Percentiles rank a stretch among this genome's conserved stretches.
Conservation (phyloP, 2,113 vertebrate species). For the Puma concolor region DNA sequence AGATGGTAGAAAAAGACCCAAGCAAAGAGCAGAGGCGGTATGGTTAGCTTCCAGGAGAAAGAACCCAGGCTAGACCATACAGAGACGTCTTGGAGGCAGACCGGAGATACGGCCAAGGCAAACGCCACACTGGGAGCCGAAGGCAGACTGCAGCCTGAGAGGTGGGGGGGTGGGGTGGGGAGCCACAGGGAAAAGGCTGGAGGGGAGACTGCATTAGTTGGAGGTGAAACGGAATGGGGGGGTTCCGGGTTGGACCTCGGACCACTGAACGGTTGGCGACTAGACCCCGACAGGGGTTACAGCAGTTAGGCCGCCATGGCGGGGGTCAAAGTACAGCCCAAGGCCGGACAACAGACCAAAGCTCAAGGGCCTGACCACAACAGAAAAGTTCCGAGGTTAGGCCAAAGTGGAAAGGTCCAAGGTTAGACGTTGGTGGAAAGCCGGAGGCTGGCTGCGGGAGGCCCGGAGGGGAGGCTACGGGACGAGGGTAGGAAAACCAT, state of each 20-base stretch:
- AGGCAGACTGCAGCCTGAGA: rapidly evolving
- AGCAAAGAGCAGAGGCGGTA: background rate
- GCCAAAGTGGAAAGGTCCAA: background rate
- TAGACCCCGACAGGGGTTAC: rapidly evolving
- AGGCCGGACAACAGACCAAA: rapidly evolving
- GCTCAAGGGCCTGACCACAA: background rate
- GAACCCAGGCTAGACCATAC: background rate
- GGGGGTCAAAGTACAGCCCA: background rate
- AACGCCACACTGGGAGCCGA: rapidly evolving
- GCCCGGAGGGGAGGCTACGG: background rate
- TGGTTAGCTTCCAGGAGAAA: background rate
- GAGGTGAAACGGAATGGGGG: background rate
- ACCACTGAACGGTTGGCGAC: background rate
- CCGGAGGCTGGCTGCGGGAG: background rate
- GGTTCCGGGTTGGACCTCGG: background rate
- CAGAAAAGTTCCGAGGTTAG: background rate
- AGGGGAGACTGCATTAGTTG: background rate
- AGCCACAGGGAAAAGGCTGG: background rate
- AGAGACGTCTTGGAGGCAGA: background rate
- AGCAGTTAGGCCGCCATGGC: background rate
- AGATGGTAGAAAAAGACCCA: background rate
- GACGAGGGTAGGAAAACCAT: background rate
- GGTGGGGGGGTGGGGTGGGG: rapidly evolving
- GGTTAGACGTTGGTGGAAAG: background rate
- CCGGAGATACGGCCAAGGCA: background rate